Evolutionary conservation across 1,140 invertebrate genomes (phyloP).

Genomic region (Hetaerina americana): DNA sequence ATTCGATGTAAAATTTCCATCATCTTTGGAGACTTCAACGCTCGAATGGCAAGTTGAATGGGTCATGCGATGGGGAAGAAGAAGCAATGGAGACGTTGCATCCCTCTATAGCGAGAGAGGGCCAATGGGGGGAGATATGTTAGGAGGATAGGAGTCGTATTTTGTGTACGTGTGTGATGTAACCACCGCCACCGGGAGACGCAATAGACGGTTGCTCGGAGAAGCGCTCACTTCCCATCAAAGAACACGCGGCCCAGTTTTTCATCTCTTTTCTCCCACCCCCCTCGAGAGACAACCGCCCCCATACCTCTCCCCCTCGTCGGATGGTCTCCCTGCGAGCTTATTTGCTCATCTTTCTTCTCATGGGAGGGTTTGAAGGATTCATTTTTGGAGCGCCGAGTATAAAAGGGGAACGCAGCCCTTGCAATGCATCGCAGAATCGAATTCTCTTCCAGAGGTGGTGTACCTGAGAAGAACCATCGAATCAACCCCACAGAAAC

Average conservation of each 20-base stretch:
- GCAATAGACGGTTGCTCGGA: neutral
- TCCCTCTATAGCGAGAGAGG: too few species aligned
- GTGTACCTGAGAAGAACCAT: too few species aligned
- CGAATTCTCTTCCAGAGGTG: neutral
- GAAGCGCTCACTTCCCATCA: neutral
- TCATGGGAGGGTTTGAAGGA: too few species aligned
- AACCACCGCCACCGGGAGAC: neutral
- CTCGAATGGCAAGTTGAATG: too few species aligned
- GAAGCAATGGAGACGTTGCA: too few species aligned
- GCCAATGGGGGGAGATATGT: neutral
- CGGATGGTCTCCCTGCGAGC: neutral
- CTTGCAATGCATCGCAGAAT: neutral
- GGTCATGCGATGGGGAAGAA: too few species aligned
- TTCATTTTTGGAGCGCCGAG: too few species aligned
- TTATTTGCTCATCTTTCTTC: too few species aligned
- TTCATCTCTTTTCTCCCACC: neutral
- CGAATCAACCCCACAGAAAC: too few species aligned
- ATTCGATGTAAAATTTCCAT: too few species aligned
- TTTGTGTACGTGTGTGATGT: too few species aligned
- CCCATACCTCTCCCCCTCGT: neutral
- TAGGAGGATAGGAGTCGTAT: neutral
- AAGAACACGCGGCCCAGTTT: neutral
- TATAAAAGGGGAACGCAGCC: neutral
- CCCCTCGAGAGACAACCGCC: neutral
- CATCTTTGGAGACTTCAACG: too few species aligned